phyloP scores from a whole-genome alignment of 2,797 vertebrate genomes.

The Sitta carolinensis region DNA sequence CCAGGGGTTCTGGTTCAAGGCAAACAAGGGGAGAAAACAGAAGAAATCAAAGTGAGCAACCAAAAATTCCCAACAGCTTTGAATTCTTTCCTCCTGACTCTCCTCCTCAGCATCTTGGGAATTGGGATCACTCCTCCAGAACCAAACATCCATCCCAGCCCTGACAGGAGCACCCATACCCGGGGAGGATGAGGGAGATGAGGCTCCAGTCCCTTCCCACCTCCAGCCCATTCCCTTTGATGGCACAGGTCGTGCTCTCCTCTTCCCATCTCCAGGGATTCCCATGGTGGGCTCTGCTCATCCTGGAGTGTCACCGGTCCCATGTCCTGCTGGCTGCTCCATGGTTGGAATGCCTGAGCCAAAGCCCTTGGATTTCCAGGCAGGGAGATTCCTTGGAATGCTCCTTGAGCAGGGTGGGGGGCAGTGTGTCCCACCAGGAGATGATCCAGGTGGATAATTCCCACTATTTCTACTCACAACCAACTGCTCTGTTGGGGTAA shows the following conservation, averaged over 20 bases:
- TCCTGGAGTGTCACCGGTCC: background rate
- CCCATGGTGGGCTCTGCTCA: background rate
- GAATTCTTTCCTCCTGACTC: background rate
- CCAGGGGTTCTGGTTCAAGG: background rate
- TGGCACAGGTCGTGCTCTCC: background rate
- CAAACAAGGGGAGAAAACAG: background rate
- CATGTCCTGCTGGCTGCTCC: background rate
- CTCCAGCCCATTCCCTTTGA: background rate
- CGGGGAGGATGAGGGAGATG: background rate
- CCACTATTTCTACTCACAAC: background rate
- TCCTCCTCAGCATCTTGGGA: background rate
- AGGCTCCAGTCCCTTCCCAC: background rate
- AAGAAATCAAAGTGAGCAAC: background rate
- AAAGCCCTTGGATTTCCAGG: background rate
- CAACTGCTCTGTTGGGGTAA: background rate
- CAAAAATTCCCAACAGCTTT: background rate
- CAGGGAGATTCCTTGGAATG: background rate
- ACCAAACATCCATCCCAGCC: background rate
- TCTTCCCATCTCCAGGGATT: background rate
- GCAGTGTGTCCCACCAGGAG: background rate
- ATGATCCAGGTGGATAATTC: background rate
- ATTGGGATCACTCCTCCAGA: background rate
- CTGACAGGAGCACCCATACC: background rate
- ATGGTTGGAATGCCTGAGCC: background rate
- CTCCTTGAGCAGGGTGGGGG: background rate